Base-by-base conservation (phyloP, 1,140 invertebrate species). In the Drosophila insularis region DNA sequence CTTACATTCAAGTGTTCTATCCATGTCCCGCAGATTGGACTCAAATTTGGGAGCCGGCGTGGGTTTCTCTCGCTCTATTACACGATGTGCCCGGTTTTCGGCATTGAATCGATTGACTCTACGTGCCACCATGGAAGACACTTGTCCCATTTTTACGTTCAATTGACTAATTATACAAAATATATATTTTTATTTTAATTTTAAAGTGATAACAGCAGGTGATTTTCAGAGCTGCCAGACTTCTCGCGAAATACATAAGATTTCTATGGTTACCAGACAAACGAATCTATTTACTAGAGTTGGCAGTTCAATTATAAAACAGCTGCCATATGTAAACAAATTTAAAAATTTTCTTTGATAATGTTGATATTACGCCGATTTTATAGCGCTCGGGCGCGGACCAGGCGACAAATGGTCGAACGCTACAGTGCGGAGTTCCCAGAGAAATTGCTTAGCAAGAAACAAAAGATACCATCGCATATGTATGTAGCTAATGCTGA, bases 31-130 rank as follows among this genome's bases (percentile, higher is more conserved):
- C 46, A 94, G 43, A 55, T 93, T 94, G 1, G 93, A 92, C 7
- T 93, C 91, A 89, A 94, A 94, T 75, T 91, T 93, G 0, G 96
- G 96, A 21, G 96, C 95, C 35, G 93, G 92, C 23, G 78, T 90
- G 11, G 94, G 95, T 92, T 96, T 96, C 40, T 94, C 93, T 89
- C 93, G 93, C 37, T 92, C 91, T 73, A 97, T 94, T 14, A 95
- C 81, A 81, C 94, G 94, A 76, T 95, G 94, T 11, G 95, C 95
- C 70, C 96, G 93, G 85, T 94, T 95, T 84, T 95, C 95, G 6
- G 95, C 93, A 90, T 96, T 96, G 75, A 95, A 96, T 46, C 93
- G 93, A 77, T 93, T 92, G 2, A 94, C 62, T 23, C 94, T 93
- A 32, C 93, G 90, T 23, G 76, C 79, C 11, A 95, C 55, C 39